Evolutionary conservation across 2,113 vertebrate genomes (phyloP).

Genomic region (Cebidichthys violaceus): DNA sequence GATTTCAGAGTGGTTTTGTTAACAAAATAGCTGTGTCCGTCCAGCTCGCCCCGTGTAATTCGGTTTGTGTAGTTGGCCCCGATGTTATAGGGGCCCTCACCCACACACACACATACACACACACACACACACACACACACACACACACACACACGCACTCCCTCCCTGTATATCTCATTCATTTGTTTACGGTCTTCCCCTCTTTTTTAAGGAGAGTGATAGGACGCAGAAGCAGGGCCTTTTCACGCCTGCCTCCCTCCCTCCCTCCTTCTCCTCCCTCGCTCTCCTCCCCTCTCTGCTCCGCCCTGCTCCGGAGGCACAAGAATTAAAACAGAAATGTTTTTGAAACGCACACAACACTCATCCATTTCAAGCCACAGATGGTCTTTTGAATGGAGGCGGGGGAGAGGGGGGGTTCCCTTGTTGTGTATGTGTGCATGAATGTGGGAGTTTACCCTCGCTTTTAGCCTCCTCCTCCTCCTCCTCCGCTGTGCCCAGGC

Average conservation of each 20-base stretch:
- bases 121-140: constrained; percentile 40
- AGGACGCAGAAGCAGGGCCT: constrained; percentile 65
- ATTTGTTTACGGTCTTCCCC: constrained; percentile 79
- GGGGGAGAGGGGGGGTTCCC: constrained; percentile 56
- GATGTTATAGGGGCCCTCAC: constrained; percentile 61
- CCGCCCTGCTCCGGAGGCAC: constrained; percentile 68
- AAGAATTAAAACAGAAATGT: constrained; percentile 80
- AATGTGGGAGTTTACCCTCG: constrained; percentile 79
- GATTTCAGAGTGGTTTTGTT: constrained; percentile 81
- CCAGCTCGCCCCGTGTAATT: constrained; percentile 82
- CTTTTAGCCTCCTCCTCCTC: constrained; percentile 62
- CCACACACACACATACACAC: constrained; percentile 41
- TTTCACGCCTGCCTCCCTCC: constrained; percentile 58
- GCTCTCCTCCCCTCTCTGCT: constrained; percentile 61
- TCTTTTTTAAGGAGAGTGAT: constrained; percentile 69
- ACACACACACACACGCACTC: constrained; percentile 40
- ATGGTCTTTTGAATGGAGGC: constrained; percentile 85
- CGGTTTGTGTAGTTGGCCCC: constrained; percentile 75
- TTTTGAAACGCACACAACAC: constrained; percentile 74
- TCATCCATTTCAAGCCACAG: constrained; percentile 87
- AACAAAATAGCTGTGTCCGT: constrained; percentile 82
- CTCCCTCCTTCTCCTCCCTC: constrained; percentile 36
- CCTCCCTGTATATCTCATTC: constrained; percentile 65
- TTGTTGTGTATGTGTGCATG: constrained; percentile 72
- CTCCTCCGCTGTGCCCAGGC: constrained; percentile 71